Percentiles rank a stretch among this genome's conserved stretches.
These are phyloP conservation scores for Furnarius figulus DNA, from an alignment of 2,113 vertebrate genomes.

Conservation along the genomic window DNA sequence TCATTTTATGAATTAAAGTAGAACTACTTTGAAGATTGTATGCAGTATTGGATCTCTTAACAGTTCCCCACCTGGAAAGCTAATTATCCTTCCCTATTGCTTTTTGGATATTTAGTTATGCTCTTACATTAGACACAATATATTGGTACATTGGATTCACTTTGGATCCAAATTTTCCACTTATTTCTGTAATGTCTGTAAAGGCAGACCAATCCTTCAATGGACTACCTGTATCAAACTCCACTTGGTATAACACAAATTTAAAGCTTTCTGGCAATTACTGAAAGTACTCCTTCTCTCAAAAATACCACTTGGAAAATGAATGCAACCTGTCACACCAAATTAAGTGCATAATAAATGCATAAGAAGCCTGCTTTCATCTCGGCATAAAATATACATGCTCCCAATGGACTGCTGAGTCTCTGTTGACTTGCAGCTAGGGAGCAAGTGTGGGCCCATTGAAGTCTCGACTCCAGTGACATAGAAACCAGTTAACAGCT, in stretches of 20 bases:
- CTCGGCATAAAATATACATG: background rate
- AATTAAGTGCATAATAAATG: background rate
- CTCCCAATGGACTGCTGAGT: background rate
- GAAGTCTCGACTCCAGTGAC: accelerated
- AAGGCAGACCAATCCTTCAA: background rate
- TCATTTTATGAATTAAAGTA: background rate
- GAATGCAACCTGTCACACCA: background rate
- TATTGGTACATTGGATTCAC: background rate
- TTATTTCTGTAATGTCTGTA: background rate
- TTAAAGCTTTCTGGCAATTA: background rate
- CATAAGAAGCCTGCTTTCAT: background rate
- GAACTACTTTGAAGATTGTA: background rate
- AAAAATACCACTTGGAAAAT: background rate
- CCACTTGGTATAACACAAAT: background rate
- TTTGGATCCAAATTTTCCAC: background rate
- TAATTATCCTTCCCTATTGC: background rate
- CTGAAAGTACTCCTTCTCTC: background rate
- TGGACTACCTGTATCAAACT: background rate
- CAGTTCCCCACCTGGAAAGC: background rate
- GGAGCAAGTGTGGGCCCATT: background rate
- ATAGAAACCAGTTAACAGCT: background rate
- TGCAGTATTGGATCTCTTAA: background rate
- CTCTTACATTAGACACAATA: background rate
- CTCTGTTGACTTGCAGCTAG: background rate
- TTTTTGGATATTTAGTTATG: background rate